These are phyloP conservation scores for Karalla daura DNA, from an alignment of 2,797 vertebrate genomes.

Conservation along the genomic window DNA sequence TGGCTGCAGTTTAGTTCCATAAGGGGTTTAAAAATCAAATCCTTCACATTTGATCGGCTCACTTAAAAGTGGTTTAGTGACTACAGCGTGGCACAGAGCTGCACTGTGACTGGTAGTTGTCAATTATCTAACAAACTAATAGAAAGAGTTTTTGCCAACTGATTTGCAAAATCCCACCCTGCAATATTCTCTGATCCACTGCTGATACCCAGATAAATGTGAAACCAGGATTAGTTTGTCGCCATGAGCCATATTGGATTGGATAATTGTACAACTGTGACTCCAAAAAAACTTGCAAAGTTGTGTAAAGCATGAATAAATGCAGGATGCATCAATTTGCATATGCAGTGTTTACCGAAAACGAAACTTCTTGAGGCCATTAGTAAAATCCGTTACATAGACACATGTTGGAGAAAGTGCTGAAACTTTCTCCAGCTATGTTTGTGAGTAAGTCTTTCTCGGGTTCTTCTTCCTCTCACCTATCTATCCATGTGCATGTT, in stretches of 20 bases:
- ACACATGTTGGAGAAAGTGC: too few species aligned
- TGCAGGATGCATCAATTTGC: too few species aligned
- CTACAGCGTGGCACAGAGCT: neutral
- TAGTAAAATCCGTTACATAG: too few species aligned
- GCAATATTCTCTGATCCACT: neutral
- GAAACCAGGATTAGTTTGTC: neutral
- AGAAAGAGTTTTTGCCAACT: neutral
- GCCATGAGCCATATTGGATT: neutral
- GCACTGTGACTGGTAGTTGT: neutral
- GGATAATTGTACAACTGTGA: neutral
- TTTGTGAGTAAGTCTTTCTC: too few species aligned
- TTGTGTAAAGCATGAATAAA: too few species aligned
- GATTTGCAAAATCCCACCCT: neutral
- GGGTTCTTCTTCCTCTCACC: too few species aligned
- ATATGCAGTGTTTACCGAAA: too few species aligned
- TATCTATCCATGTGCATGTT: too few species aligned
- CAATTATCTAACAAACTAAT: neutral
- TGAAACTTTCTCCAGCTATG: too few species aligned
- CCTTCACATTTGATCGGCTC: slow-evolving; percentile 11
- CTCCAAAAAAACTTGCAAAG: too few species aligned
- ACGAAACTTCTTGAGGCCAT: too few species aligned
- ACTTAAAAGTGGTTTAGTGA: neutral
- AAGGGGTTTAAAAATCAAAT: slow-evolving; percentile 7
- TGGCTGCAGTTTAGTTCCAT: neutral
- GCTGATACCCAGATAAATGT: neutral